These are phyloP conservation scores for Sprattus sprattus DNA, from an alignment of 2,113 vertebrate species.

Conservation along the genomic window DNA sequence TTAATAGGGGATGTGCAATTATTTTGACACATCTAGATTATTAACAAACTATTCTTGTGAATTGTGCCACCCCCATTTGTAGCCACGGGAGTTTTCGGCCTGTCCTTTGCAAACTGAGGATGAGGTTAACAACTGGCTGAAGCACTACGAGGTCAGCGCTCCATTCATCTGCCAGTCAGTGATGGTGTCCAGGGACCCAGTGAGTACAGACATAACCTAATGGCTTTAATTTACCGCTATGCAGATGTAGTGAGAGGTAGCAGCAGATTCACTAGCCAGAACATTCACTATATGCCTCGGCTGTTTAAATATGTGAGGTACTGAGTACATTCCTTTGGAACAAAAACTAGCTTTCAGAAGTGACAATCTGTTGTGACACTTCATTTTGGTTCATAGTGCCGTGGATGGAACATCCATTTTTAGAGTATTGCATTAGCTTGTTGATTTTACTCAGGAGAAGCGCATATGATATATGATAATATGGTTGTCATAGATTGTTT, in stretches of 20 bases:
- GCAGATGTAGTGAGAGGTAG: not conserved
- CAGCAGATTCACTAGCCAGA: not conserved
- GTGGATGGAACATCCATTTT: too few relatives aligned
- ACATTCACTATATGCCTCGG: not conserved
- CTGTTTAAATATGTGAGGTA: not conserved
- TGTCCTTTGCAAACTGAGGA: conserved; percentile 85
- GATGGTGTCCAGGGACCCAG: conserved; percentile 91
- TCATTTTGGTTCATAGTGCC: too few relatives aligned
- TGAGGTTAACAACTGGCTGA: conserved; percentile 88
- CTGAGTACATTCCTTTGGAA: too few relatives aligned
- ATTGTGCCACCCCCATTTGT: conserved; percentile 16
- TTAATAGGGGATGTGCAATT: not conserved
- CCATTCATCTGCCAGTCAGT: conserved; percentile 92
- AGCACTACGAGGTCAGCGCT: conserved; percentile 88
- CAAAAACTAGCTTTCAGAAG: too few relatives aligned
- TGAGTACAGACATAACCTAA: conserved; percentile 66
- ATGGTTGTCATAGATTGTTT: too few relatives aligned
- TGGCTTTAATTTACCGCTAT: not conserved
- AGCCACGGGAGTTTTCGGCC: conserved; percentile 89
- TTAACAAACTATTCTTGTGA: not conserved
- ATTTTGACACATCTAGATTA: not conserved
- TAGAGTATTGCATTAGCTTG: too few relatives aligned
- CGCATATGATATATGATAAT: too few relatives aligned
- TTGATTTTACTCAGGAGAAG: too few relatives aligned
- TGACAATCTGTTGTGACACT: too few relatives aligned